Evolutionary conservation across 2,797 vertebrate species (phyloP), one percentile per base, ranked within the genome.

Genomic region (Benthosema pterotum): DNA sequence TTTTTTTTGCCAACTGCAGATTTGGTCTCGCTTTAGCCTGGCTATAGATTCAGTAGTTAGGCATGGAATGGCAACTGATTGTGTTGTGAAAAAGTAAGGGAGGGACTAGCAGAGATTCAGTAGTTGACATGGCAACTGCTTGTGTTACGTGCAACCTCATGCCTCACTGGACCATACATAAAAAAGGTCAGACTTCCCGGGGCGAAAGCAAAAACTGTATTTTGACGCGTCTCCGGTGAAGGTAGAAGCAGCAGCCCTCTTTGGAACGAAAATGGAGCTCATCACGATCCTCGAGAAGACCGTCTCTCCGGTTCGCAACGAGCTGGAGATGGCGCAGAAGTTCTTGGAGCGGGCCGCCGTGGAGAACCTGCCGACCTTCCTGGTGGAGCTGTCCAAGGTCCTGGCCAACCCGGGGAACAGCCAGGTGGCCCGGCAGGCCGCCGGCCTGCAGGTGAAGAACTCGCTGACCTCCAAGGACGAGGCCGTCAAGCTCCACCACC

Each of bases 361-460:
- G 54, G 95, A 98, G 85, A 96, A 98, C 87, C 92, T 96, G 97
- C 96, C 97, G 1, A 95, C 96, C 4, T 99, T 99, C 92, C 91
- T 99, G 87, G 96, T 99, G 92, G 97, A 99, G 91, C 88, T 99
- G 83, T 97, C 97, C 66, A 96, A 96, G 83, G 97, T 99, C 60
- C 89, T 99, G 83, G 97, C 97, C 0, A 99, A 99, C 74, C 97
- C 97, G 0, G 96, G 95, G 13, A 99, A 99, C 92, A 98, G 97
- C 43, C 97, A 99, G 76, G 97, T 99, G 51, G 97, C 97, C 0
- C 95, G 97, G 0, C 96, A 98, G 0, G 97, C 97, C 0, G 94
- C 97, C 0, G 97, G 97, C 14, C 89, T 99, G 80, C 97, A 99
- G 93, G 97, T 99, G 81, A 99, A 99, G 91, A 99, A 99, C 89